A percentile compares a stretch with the other conserved stretches of the same genome.
Conservation (phyloP, 2,888 invertebrate species). For the Aelia acuminata region DNA sequence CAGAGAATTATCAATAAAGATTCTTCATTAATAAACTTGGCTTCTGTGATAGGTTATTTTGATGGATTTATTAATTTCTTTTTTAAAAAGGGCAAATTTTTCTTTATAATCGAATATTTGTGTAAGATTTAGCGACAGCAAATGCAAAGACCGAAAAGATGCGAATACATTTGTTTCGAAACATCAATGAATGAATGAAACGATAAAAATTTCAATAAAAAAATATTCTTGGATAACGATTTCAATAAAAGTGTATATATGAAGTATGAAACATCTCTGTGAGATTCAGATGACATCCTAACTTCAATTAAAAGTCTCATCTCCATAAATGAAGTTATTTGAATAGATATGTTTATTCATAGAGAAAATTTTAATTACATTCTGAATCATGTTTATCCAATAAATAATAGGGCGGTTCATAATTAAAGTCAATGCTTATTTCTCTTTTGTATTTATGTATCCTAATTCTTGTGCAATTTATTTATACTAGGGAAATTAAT, state of each 20-base stretch:
- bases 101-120: neutral
- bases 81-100: neutral
- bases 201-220: neutral
- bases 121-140: neutral
- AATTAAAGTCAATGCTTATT: too few relatives aligned
- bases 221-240: too few relatives aligned
- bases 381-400: too few relatives aligned
- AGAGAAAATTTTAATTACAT: too few relatives aligned
- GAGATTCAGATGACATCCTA: too few relatives aligned
- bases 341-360: too few relatives aligned
- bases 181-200: neutral
- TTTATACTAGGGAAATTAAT: too few relatives aligned
- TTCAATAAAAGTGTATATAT: neutral
- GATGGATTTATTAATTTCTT: neutral
- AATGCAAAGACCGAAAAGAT: neutral
- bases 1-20: slow-evolving; percentile 83
- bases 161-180: neutral
- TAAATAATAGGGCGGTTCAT: too few relatives aligned
- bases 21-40: neutral
- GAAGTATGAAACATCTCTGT: too few relatives aligned
- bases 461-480: too few relatives aligned
- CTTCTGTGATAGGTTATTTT: slow-evolving; percentile 17
- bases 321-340: neutral
- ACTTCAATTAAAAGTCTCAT: too few relatives aligned
- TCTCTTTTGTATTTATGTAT: too few relatives aligned